phyloP scores from a whole-genome alignment of 2,113 vertebrate species.

The Nicator chloris region DNA sequence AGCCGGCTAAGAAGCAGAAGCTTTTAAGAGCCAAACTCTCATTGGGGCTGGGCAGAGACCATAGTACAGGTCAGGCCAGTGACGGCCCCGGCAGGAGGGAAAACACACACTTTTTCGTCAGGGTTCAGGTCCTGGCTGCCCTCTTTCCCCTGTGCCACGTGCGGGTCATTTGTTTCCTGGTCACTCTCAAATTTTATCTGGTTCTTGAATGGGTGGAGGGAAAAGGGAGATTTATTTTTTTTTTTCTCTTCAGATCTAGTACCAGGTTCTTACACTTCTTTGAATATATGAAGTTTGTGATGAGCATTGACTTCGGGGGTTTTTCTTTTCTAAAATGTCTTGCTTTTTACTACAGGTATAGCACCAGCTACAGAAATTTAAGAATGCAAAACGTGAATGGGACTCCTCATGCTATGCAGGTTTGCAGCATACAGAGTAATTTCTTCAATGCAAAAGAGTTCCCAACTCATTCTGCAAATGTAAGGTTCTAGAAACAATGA shows the following conservation, averaged over 20 bases:
- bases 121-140: not conserved
- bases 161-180: fast-evolving
- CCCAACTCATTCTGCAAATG: not conserved
- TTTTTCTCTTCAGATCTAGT: not conserved
- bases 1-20: not conserved
- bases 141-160: fast-evolving
- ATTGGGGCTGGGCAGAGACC: fast-evolving
- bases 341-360: not conserved
- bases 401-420: not conserved
- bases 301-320: not conserved
- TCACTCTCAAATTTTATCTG: not conserved
- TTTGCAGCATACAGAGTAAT: not conserved
- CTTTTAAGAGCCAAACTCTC: not conserved
- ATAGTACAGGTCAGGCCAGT: fast-evolving
- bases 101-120: not conserved
- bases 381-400: not conserved
- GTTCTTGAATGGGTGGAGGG: not conserved
- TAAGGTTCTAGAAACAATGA: not conserved
- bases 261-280: not conserved
- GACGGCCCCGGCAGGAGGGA: not conserved
- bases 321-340: not conserved
- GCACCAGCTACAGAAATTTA: not conserved
- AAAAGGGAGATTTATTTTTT: not conserved
- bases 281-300: not conserved
- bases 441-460: not conserved